A percentile compares a stretch with the other conserved stretches of the same genome.
These are phyloP conservation scores for Meliscaeva auricollis DNA, from an alignment of 2,888 invertebrate species.

Conservation along the genomic window DNA sequence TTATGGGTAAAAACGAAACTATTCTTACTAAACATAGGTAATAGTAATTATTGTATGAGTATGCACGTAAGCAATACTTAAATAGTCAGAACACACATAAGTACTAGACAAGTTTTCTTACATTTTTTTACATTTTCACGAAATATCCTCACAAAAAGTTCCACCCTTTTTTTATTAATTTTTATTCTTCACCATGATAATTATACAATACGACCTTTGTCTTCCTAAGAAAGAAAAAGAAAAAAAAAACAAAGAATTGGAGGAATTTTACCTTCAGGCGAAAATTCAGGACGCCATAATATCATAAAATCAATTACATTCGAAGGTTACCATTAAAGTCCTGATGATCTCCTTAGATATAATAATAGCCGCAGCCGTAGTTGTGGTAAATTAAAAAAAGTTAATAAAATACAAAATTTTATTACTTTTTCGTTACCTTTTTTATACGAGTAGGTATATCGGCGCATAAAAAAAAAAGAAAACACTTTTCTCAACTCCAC, in stretches of 20 bases:
- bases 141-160: too few species aligned
- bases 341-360: slow-evolving; percentile 50
- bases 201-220: too few species aligned
- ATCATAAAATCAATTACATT: slow-evolving; percentile 72
- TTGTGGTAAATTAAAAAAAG: slow-evolving; percentile 68
- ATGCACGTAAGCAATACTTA: too few species aligned
- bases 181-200: too few species aligned
- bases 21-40: too few species aligned
- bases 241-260: neutral
- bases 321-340: slow-evolving; percentile 64
- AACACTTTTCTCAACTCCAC: slow-evolving; percentile 1
- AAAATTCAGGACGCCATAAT: slow-evolving; percentile 20
- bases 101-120: too few species aligned
- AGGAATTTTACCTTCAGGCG: neutral
- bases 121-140: too few species aligned
- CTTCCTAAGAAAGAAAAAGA: too few species aligned
- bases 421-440: slow-evolving; percentile 48
- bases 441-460: neutral
- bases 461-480: neutral
- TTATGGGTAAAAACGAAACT: too few species aligned
- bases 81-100: too few species aligned
- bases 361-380: slow-evolving; percentile 46
- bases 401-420: slow-evolving; percentile 68
- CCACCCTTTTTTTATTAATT: too few species aligned
- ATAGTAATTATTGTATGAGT: too few species aligned